Evolutionary conservation across 2,797 vertebrate species (phyloP).

Genomic region (Galago senegalensis): DNA sequence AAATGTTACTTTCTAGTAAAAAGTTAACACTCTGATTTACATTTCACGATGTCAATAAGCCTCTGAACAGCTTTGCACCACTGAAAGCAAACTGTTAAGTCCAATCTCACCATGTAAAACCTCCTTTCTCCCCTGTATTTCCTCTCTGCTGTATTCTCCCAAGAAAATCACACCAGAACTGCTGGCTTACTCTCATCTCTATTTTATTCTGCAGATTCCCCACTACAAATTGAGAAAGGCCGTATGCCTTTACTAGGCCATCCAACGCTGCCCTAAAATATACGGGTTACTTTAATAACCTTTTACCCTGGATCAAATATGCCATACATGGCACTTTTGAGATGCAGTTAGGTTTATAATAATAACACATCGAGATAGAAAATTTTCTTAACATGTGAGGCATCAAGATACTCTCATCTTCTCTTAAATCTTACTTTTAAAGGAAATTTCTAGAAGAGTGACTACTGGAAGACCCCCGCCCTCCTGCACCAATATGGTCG

Average conservation of each 20-base stretch:
- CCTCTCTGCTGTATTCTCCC: background rate
- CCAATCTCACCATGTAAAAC: constrained; percentile 10
- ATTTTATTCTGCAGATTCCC: background rate
- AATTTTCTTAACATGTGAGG: background rate
- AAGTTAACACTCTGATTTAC: constrained; percentile 72
- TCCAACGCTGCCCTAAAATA: background rate
- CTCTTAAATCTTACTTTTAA: constrained; percentile 43
- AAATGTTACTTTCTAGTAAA: constrained; percentile 69
- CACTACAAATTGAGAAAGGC: background rate
- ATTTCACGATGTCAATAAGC: constrained; percentile 53
- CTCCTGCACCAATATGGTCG: background rate
- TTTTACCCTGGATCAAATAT: background rate
- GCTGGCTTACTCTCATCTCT: background rate
- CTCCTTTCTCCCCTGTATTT: background rate
- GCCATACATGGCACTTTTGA: background rate
- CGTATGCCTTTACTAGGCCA: constrained; percentile 7
- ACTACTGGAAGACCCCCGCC: background rate
- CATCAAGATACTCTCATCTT: background rate
- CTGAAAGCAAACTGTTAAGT: constrained; percentile 37
- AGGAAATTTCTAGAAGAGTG: constrained; percentile 60
- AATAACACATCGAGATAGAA: constrained; percentile 25
- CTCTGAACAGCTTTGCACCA: constrained; percentile 5
- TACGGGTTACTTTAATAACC: background rate
- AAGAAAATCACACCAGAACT: constrained; percentile 28
- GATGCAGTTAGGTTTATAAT: constrained; percentile 5